phyloP scores from a whole-genome alignment of 2,797 vertebrate species.

The Etheostoma nigrum region DNA sequence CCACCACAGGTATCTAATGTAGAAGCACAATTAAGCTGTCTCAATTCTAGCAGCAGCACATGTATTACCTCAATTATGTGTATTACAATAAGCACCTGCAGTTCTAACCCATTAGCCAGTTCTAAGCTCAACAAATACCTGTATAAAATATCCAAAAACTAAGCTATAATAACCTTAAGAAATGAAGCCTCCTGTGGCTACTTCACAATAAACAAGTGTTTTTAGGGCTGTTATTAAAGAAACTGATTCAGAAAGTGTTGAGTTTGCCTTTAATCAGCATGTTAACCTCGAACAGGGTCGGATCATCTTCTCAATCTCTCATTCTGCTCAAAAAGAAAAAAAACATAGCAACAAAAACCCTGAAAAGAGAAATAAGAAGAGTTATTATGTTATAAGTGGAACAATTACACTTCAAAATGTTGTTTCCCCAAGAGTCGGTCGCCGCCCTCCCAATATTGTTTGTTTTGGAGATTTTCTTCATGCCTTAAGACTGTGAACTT shows the following conservation, averaged over 20 bases:
- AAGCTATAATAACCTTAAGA: neutral
- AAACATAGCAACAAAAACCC: neutral
- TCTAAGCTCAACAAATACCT: conserved; percentile 4
- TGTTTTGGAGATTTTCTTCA: conserved; percentile 15
- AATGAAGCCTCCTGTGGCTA: neutral
- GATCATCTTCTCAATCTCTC: neutral
- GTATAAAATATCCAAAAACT: neutral
- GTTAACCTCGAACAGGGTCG: neutral
- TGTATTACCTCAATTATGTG: neutral
- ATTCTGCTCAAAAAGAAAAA: neutral
- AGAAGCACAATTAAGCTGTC: neutral
- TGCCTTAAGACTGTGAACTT: conserved; percentile 32
- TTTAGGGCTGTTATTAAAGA: neutral
- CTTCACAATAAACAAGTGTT: neutral
- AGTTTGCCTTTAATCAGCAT: neutral
- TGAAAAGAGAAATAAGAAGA: neutral
- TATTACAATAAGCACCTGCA: neutral
- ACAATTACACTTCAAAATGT: neutral
- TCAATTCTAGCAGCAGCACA: neutral
- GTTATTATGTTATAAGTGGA: neutral
- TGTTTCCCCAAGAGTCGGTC: conserved; percentile 6
- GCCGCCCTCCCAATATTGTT: conserved; percentile 10
- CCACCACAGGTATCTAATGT: conserved; percentile 1
- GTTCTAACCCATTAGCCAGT: conserved; percentile 1
- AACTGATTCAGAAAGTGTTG: conserved; percentile 1